Evolutionary conservation across 2,797 vertebrate genomes (phyloP).

Genomic region (Gila robusta): DNA sequence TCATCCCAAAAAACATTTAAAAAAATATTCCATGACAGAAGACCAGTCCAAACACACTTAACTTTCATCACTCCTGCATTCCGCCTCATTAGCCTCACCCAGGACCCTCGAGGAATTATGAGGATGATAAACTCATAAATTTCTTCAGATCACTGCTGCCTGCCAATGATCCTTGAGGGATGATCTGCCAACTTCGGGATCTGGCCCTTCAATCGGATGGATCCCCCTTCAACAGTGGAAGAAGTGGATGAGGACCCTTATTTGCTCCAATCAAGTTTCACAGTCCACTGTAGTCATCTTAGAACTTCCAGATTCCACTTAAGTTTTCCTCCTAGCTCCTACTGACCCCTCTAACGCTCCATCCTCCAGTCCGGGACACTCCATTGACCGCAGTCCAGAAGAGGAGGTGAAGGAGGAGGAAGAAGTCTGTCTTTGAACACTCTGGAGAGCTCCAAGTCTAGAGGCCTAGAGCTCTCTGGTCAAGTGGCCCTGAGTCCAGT

Average conservation of each 20-base stretch:
- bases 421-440: no score
- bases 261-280: neutral
- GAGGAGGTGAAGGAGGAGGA: neutral
- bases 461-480: neutral
- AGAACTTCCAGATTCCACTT: neutral
- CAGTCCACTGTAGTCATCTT: neutral
- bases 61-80: neutral
- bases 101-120: neutral
- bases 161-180: neutral
- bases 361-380: neutral
- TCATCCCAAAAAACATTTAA: neutral
- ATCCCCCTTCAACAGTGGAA: neutral
- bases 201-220: neutral
- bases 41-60: neutral
- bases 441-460: neutral
- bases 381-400: neutral
- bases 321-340: neutral
- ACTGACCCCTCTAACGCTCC: neutral
- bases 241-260: neutral
- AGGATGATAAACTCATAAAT: neutral
- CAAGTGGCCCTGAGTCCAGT: neutral
- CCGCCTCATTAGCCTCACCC: neutral
- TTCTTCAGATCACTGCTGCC: neutral
- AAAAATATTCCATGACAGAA: neutral
- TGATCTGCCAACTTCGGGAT: neutral